These are phyloP conservation scores for Toxostoma redivivum DNA, from an alignment of 2,113 vertebrate genomes.

Conservation along the genomic window DNA sequence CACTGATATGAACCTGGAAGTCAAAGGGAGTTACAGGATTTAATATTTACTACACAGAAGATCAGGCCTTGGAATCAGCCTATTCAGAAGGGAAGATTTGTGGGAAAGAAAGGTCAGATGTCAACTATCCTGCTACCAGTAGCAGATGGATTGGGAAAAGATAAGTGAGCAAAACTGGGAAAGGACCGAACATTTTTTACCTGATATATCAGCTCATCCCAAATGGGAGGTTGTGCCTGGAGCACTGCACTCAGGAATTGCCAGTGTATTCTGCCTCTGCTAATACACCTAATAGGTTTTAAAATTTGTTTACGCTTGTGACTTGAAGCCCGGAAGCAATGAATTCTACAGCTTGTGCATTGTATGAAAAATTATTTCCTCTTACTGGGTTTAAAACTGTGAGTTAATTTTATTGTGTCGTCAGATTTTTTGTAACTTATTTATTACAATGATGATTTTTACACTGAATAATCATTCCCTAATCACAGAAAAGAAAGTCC, in stretches of 20 bases:
- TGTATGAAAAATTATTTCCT: neutral
- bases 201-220: neutral
- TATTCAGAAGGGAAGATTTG: neutral
- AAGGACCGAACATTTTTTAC: neutral
- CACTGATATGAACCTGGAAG: neutral
- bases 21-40: neutral
- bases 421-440: neutral
- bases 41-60: neutral
- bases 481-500: neutral
- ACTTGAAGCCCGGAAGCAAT: neutral
- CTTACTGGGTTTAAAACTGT: neutral
- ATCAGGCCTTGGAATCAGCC: neutral
- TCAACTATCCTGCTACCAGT: neutral
- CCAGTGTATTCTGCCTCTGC: neutral
- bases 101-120: neutral
- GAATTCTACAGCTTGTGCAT: neutral
- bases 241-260: neutral
- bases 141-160: neutral
- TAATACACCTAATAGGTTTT: neutral
- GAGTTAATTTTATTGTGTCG: neutral
- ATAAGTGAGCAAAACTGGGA: neutral
- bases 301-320: constrained; percentile 6
- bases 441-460: neutral
- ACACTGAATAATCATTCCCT: neutral
- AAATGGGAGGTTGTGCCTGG: neutral